Percentiles rank a stretch among this genome's conserved stretches.
Evolutionary conservation across 2,797 vertebrate species (phyloP).

Genomic region (Limnodromus scolopaceus): DNA sequence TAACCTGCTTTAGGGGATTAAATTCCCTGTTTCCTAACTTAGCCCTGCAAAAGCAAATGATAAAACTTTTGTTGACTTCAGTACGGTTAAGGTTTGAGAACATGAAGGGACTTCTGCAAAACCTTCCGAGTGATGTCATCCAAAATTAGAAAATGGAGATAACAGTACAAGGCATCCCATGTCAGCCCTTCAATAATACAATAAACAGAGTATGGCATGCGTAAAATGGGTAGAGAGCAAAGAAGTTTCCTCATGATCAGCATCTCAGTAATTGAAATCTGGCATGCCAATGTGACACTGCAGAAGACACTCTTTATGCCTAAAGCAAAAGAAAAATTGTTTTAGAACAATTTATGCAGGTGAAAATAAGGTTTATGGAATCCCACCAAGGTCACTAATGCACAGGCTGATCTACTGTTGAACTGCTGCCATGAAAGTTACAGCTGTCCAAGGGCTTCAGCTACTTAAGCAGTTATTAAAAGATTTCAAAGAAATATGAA

Average conservation of each 20-base stretch:
- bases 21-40: neutral
- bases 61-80: neutral
- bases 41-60: neutral
- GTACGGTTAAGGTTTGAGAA: neutral
- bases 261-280: neutral
- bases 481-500: slow-evolving; percentile 29
- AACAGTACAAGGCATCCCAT: neutral
- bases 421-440: neutral
- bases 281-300: neutral
- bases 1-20: neutral
- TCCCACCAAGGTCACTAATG: neutral
- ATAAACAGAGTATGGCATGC: accelerated
- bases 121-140: neutral
- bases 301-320: neutral
- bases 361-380: neutral
- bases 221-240: neutral
- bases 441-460: neutral
- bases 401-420: neutral
- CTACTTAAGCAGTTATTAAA: neutral
- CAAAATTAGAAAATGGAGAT: neutral
- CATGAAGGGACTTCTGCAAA: neutral
- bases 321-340: neutral
- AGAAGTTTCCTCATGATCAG: neutral
- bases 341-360: slow-evolving; percentile 4
- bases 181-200: neutral